Percentiles rank a stretch among this genome's conserved stretches.
Evolutionary conservation across 1,140 invertebrate genomes (phyloP).

Genomic region (Aphaenogaster rudis): DNA sequence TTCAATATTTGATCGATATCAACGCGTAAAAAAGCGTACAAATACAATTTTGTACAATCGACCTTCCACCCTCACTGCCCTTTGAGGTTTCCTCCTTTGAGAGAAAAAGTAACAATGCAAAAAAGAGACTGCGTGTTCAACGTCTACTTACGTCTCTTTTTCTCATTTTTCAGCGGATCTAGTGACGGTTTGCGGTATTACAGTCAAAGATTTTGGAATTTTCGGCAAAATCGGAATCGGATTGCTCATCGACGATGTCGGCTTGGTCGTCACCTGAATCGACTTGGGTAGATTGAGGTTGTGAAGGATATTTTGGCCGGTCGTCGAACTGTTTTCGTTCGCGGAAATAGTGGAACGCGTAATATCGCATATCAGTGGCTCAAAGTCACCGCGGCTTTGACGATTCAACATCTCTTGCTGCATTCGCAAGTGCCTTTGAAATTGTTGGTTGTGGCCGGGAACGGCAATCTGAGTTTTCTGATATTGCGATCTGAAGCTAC

Average conservation of each 20-base stretch:
- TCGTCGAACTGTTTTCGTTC: slow-evolving; percentile 83
- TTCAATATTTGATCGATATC: slow-evolving; percentile 4
- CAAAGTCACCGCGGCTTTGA: slow-evolving; percentile 85
- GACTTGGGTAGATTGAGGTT: slow-evolving; percentile 85
- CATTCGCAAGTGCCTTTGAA: slow-evolving; percentile 84
- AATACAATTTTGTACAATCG: slow-evolving; percentile 12
- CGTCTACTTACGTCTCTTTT: slow-evolving; percentile 25
- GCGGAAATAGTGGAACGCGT: slow-evolving; percentile 75
- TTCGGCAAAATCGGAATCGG: slow-evolving; percentile 89
- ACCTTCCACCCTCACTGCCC: background rate
- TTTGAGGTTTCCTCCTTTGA: background rate
- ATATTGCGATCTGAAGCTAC: slow-evolving; percentile 67
- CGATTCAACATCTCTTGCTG: slow-evolving; percentile 85
- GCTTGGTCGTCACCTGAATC: slow-evolving; percentile 85
- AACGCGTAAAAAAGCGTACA: slow-evolving; percentile 10
- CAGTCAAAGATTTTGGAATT: slow-evolving; percentile 92
- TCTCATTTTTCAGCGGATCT: slow-evolving; percentile 83
- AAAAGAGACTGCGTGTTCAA: slow-evolving; percentile 31
- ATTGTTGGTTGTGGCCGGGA: slow-evolving; percentile 77
- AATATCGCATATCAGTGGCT: slow-evolving; percentile 86
- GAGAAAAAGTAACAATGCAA: background rate
- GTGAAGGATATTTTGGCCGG: slow-evolving; percentile 82
- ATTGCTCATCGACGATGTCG: slow-evolving; percentile 67
- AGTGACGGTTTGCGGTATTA: slow-evolving; percentile 90
- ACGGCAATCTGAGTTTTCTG: slow-evolving; percentile 80